Evolutionary conservation across 1,140 invertebrate species (phyloP).

Genomic region (Zaprionus ghesquierei): DNA sequence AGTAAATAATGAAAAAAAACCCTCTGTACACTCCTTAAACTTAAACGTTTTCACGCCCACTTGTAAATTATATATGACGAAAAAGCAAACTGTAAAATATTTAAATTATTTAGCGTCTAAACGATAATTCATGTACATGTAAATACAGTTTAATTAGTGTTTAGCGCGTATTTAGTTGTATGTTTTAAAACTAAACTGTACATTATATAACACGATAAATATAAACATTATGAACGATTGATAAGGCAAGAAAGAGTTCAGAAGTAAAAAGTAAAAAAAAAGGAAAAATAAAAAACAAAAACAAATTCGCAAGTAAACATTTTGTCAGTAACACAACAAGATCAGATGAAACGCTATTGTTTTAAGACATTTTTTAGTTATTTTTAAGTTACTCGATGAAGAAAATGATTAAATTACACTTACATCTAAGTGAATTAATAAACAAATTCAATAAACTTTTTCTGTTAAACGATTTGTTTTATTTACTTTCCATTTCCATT

Average conservation of each 20-base stretch:
- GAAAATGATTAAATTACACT: constrained; percentile 76
- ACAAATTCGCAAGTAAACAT: constrained; percentile 55
- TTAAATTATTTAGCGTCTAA: constrained; percentile 60
- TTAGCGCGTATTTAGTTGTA: constrained; percentile 80
- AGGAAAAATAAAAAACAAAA: constrained; percentile 5
- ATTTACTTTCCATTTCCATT: constrained; percentile 20
- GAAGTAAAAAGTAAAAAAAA: constrained; percentile 18
- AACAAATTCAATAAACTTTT: constrained; percentile 56
- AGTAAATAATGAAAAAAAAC: constrained; percentile 17
- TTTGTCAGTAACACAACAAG: constrained; percentile 63
- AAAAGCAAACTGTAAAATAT: constrained; percentile 54
- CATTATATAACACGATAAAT: constrained; percentile 73
- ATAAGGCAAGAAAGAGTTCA: constrained; percentile 35
- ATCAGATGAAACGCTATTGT: constrained; percentile 74
- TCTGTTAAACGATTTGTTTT: constrained; percentile 45
- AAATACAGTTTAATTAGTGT: constrained; percentile 81
- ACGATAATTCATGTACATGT: constrained; percentile 61
- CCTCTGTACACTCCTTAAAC: constrained; percentile 69
- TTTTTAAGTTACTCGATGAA: constrained; percentile 77
- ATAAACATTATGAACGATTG: constrained; percentile 50
- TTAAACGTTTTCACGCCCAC: constrained; percentile 61
- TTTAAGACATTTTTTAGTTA: constrained; percentile 81
- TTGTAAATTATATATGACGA: constrained; percentile 79
- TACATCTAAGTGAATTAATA: constrained; percentile 67
- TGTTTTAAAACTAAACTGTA: constrained; percentile 81